Conservation (phyloP, 2,888 invertebrate genomes). For the Epicampocera succincta region DNA sequence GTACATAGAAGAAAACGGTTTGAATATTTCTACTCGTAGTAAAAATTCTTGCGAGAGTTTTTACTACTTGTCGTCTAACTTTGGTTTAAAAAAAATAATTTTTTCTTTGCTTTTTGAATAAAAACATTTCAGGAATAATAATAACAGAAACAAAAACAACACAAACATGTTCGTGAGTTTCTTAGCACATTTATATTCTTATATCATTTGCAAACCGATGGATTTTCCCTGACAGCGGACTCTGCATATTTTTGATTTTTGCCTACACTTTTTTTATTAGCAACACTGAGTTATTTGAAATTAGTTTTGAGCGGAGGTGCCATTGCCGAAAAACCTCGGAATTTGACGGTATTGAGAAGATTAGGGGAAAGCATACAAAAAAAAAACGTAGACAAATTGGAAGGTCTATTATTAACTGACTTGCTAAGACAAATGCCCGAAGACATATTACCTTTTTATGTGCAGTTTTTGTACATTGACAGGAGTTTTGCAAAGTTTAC, state of each 20-base stretch:
- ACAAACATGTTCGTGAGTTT: slow-evolving; percentile 10
- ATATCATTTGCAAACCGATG: slow-evolving; percentile 50
- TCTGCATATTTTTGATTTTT: slow-evolving; percentile 8
- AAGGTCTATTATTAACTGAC: too few species aligned
- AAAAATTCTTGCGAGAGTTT: slow-evolving; percentile 30
- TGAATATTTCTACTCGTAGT: slow-evolving; percentile 7
- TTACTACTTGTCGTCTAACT: slow-evolving; percentile 4
- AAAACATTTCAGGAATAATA: slow-evolving; percentile 57
- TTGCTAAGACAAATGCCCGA: too few species aligned
- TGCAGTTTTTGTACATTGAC: too few species aligned
- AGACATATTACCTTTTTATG: too few species aligned
- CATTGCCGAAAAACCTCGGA: background rate
- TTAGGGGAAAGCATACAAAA: too few species aligned
- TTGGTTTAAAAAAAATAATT: too few species aligned
- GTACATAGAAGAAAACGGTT: slow-evolving; percentile 46
- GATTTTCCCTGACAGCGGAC: slow-evolving; percentile 3
- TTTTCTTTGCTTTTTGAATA: slow-evolving; percentile 36
- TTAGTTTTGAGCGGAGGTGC: background rate
- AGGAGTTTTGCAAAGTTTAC: too few species aligned
- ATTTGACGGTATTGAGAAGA: too few species aligned
- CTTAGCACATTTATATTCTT: slow-evolving; percentile 48
- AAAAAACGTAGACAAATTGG: too few species aligned
- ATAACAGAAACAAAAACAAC: slow-evolving; percentile 19
- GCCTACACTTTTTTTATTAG: background rate
- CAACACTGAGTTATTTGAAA: background rate